A percentile compares a stretch with the other conserved stretches of the same genome.
Evolutionary conservation across 2,888 invertebrate genomes (phyloP).

Genomic region (Ectemnius continuus): DNA sequence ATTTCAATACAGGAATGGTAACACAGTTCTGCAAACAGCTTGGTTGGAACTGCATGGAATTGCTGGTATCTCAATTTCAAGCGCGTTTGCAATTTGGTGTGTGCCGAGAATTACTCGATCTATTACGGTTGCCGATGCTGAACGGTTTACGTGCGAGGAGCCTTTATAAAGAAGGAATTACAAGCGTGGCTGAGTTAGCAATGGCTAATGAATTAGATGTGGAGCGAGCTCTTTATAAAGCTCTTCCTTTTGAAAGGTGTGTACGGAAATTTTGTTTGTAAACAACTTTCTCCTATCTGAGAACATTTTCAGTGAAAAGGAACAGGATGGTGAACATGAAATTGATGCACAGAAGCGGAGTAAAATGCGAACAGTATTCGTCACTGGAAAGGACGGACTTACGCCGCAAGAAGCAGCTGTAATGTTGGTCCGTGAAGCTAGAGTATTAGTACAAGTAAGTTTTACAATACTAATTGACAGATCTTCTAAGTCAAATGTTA

Average conservation of each 20-base stretch:
- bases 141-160: slow-evolving; percentile 92
- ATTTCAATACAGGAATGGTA: slow-evolving; percentile 87
- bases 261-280: background rate
- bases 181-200: slow-evolving; percentile 88
- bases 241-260: slow-evolving; percentile 90
- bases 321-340: slow-evolving; percentile 84
- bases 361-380: slow-evolving; percentile 86
- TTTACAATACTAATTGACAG: background rate
- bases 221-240: slow-evolving; percentile 87
- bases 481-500: background rate
- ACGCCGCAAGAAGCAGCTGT: slow-evolving; percentile 90
- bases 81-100: slow-evolving; percentile 96
- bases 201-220: slow-evolving; percentile 84
- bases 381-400: slow-evolving; percentile 89
- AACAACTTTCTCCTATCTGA: background rate
- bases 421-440: slow-evolving; percentile 88
- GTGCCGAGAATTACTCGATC: slow-evolving; percentile 93
- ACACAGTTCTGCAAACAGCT: slow-evolving; percentile 96
- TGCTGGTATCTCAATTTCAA: slow-evolving; percentile 95
- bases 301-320: slow-evolving; percentile 81
- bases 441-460: slow-evolving; percentile 81
- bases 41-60: slow-evolving; percentile 94
- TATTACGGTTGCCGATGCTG: slow-evolving; percentile 90
- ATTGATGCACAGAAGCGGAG: slow-evolving; percentile 84
- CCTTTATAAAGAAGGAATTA: slow-evolving; percentile 89